Conservation (phyloP, 2,888 invertebrate genomes). For the Euzophera pinguis region DNA sequence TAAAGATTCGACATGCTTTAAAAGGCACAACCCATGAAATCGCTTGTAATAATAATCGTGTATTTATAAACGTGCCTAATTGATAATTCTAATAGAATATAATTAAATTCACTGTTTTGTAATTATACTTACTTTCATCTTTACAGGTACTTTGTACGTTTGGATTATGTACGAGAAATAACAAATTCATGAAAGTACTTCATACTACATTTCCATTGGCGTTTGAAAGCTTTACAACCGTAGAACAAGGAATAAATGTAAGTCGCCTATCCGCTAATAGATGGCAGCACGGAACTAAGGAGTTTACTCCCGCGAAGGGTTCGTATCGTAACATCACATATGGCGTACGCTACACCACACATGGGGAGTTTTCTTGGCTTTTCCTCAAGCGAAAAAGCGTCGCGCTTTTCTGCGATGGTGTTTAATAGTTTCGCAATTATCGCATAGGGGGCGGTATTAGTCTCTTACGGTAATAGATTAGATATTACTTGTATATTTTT, state of each 20-base stretch:
- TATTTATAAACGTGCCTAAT: conserved; percentile 5
- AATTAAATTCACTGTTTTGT: conserved; percentile 3
- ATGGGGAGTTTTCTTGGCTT: conserved; percentile 60
- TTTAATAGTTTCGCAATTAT: conserved; percentile 58
- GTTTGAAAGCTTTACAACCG: conserved; percentile 31
- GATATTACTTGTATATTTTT: not conserved
- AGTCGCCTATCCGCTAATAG: conserved; percentile 58
- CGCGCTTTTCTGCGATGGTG: conserved; percentile 44
- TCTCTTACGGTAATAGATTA: conserved; percentile 19
- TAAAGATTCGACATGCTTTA: conserved; percentile 3
- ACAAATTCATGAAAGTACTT: conserved; percentile 1
- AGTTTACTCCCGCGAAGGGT: conserved; percentile 23
- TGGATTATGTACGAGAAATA: not conserved
- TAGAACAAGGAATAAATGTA: conserved; percentile 33
- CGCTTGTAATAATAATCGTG: conserved; percentile 7
- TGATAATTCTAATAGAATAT: conserved; percentile 7
- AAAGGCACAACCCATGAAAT: conserved; percentile 4
- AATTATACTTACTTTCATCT: conserved; percentile 22
- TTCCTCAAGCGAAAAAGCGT: conserved; percentile 50
- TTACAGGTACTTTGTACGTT: conserved; percentile 50
- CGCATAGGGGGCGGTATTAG: conserved; percentile 64
- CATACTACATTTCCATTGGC: conserved; percentile 28
- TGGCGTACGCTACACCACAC: conserved; percentile 47
- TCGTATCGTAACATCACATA: conserved; percentile 38
- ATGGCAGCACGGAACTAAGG: conserved; percentile 46